Base-by-base conservation (phyloP, 2,888 invertebrate genomes). In the Copidosoma aretas region DNA sequence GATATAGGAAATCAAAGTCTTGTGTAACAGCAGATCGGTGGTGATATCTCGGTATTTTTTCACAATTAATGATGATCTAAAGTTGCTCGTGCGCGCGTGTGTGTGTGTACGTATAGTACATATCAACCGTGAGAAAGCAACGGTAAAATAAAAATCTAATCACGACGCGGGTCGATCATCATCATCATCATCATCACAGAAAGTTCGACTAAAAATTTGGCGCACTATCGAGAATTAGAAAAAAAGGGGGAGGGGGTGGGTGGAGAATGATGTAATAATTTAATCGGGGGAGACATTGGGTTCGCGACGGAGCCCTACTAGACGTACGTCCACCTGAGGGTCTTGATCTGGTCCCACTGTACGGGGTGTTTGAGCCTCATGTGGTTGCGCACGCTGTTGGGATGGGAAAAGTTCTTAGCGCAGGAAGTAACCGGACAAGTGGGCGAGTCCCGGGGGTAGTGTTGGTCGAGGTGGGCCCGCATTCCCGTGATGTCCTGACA, bases 361-460 rank as follows among this genome's bases (percentile, higher is more conserved):
- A 88, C 86, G 59, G 91, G 89, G 84, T 93, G 93, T 84, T 93
- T 93, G 80, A 91, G 88, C 77, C 93, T 87, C 93, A 93, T 93
- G 85, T 93, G 93, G 86, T 93, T 93, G 78, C 93, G 88, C 75
- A 93, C 93, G 68, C 93, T 93, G 86, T 93, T 93, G 72, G 93
- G 93, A 85, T 93, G 93, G 72, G 91, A 89, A 84, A 93, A 93
- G 76, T 87, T 87, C 73, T 91, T 88, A 64, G 90, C 90, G 84
- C 93, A 93, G 74, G 89, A 86, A 68, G 89, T 85, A 65, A 93
- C 93, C 52, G 93, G 93, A 85, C 93, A 94, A 74, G 89, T 88
- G 74, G 91, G 91, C 82, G 92, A 92, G 86, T 93, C 93, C 78
- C 93, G 89, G 72, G 93, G 93, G 86, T 93, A 93, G 86, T 93